Evolutionary conservation across 2,888 invertebrate species (phyloP).

Genomic region (Cremastobaeus sp.): DNA sequence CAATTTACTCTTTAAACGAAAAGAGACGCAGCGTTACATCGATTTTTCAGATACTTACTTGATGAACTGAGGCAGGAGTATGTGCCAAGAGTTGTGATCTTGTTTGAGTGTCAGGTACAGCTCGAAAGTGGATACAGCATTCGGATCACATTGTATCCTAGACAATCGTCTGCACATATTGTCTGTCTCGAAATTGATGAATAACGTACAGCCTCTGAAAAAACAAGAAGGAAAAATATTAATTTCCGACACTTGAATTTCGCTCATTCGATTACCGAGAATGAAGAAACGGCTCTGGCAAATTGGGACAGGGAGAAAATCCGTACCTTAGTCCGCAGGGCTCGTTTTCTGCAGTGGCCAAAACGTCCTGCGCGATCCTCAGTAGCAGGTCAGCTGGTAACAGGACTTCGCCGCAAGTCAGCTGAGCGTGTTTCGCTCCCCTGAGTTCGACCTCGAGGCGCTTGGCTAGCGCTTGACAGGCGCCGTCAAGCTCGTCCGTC

Average conservation of each 20-base stretch:
- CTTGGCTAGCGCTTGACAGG: conserved; percentile 85
- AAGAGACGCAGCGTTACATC: too few relatives aligned
- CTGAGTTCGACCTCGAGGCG: conserved; percentile 88
- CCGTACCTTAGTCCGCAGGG: conserved; percentile 89
- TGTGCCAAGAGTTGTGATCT: conserved; percentile 91
- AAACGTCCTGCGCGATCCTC: conserved; percentile 87
- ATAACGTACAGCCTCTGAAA: conserved; percentile 87
- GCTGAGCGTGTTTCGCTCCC: conserved; percentile 88
- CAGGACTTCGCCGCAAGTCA: conserved; percentile 91
- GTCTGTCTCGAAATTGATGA: conserved; percentile 89
- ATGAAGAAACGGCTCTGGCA: too few relatives aligned
- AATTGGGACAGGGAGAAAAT: too few relatives aligned
- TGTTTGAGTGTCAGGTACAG: conserved; percentile 92
- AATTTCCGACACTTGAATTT: too few relatives aligned
- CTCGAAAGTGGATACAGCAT: conserved; percentile 93
- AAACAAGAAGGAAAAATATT: too few relatives aligned
- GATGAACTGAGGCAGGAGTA: conserved; percentile 91
- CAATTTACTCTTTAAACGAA: too few relatives aligned
- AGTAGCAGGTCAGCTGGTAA: conserved; percentile 90
- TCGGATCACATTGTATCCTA: conserved; percentile 90
- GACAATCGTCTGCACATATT: conserved; percentile 86
- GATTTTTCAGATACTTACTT: conserved; percentile 83
- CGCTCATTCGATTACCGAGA: too few relatives aligned
- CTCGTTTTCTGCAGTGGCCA: conserved; percentile 91
- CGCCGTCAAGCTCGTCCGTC: conserved; percentile 79